These are phyloP conservation scores for Amphiprion ocellaris DNA, from an alignment of 2,113 vertebrate genomes.

Conservation along the genomic window DNA sequence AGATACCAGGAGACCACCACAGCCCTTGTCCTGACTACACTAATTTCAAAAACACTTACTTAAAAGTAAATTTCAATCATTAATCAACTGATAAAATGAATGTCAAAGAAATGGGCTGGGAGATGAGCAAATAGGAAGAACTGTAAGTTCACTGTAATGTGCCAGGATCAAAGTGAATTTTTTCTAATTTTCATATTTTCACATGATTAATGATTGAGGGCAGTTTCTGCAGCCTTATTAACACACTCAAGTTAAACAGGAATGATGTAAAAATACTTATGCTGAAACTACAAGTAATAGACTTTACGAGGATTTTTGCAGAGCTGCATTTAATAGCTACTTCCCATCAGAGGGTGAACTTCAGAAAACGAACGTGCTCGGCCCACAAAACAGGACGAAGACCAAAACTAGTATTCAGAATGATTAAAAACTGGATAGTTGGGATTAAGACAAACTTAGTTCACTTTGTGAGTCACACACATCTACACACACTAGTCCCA, in stretches of 20 bases:
- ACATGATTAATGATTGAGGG: conserved; percentile 80
- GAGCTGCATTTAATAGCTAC: conserved; percentile 52
- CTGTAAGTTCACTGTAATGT: conserved; percentile 51
- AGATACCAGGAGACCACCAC: conserved; percentile 42
- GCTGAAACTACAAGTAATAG: conserved; percentile 76
- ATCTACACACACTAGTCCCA: conserved; percentile 15
- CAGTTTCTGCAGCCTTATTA: conserved; percentile 66
- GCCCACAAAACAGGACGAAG: conserved; percentile 14
- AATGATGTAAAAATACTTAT: conserved; percentile 76
- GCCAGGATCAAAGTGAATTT: conserved; percentile 79
- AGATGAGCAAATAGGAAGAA: conserved; percentile 67
- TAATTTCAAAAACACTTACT: conserved; percentile 58
- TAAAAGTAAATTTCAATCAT: conserved; percentile 78
- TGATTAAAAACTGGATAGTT: conserved; percentile 33
- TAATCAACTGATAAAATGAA: conserved; percentile 71
- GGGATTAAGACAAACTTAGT: conserved; percentile 40
- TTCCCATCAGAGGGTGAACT: conserved; percentile 62
- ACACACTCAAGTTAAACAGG: conserved; percentile 71
- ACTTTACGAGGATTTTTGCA: conserved; percentile 59
- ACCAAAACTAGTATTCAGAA: conserved; percentile 15
- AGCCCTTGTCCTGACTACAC: conserved; percentile 49
- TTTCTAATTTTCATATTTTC: conserved; percentile 73
- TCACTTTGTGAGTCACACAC: background rate
- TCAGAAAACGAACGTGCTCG: conserved; percentile 9
- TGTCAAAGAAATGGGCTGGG: conserved; percentile 26